Evolutionary conservation across 2,113 vertebrate genomes (phyloP).

Genomic region (Tragelaphus imberbis): DNA sequence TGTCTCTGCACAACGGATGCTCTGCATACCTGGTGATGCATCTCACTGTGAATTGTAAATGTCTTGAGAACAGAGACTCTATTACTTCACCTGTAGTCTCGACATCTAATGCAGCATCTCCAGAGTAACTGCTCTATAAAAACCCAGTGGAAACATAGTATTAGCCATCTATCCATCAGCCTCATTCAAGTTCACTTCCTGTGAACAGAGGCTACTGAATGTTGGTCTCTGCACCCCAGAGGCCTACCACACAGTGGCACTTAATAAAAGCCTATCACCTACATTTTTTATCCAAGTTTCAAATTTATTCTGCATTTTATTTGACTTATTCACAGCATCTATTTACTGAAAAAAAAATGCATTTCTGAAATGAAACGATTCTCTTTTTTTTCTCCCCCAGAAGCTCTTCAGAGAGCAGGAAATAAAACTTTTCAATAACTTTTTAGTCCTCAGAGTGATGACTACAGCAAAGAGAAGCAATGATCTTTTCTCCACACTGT

Average conservation of each 20-base stretch:
- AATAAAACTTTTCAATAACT: neutral
- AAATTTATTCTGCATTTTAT: constrained; percentile 1
- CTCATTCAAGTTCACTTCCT: neutral
- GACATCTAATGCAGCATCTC: neutral
- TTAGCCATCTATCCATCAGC: neutral
- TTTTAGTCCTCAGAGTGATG: neutral
- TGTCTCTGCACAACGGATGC: neutral
- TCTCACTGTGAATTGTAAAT: neutral
- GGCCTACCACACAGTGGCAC: neutral
- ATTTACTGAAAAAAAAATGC: neutral
- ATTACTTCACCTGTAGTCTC: neutral
- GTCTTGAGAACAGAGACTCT: neutral
- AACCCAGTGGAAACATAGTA: neutral
- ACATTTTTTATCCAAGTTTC: neutral
- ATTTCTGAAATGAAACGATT: constrained; percentile 32
- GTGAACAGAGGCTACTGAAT: neutral
- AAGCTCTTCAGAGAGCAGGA: neutral
- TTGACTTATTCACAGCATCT: neutral
- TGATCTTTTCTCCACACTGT: neutral
- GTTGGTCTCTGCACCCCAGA: neutral
- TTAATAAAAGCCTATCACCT: neutral
- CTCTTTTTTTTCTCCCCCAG: neutral
- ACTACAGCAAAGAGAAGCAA: neutral
- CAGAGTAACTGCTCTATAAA: neutral
- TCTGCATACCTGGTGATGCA: neutral